These are phyloP conservation scores for Lordiphosa clarofinis DNA, from an alignment of 1,140 invertebrate species.

Conservation along the genomic window DNA sequence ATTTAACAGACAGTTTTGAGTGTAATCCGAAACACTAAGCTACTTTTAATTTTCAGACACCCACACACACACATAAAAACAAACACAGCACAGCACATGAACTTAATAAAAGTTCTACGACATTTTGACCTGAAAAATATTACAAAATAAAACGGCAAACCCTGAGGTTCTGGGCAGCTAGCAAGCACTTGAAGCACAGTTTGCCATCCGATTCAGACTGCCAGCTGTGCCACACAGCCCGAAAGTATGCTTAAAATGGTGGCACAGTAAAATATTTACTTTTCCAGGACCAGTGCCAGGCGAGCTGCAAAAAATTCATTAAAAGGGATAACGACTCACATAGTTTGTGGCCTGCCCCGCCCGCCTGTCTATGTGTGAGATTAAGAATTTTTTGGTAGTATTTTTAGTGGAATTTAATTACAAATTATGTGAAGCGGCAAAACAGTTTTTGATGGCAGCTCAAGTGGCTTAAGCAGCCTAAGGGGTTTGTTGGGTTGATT, in stretches of 20 bases:
- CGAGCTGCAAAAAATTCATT: conserved; percentile 68
- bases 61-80: conserved; percentile 9
- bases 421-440: conserved; percentile 57
- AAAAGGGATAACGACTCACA: conserved; percentile 73
- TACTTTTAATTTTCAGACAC: conserved; percentile 57
- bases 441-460: conserved; percentile 35
- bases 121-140: conserved; percentile 75
- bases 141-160: conserved; percentile 69
- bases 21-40: conserved; percentile 43
- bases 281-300: conserved; percentile 41
- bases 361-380: conserved; percentile 30
- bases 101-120: conserved; percentile 76
- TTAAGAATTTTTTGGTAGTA: conserved; percentile 57
- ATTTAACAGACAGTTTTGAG: conserved; percentile 34
- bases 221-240: conserved; percentile 60
- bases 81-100: conserved; percentile 14
- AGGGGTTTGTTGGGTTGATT: conserved; percentile 4
- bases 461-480: conserved; percentile 10
- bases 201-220: not conserved
- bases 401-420: conserved; percentile 73
- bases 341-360: conserved; percentile 41
- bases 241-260: conserved; percentile 69
- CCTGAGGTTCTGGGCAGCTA: not conserved
- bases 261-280: conserved; percentile 75
- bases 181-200: not conserved